Evolutionary conservation across 2,888 invertebrate species (phyloP).

Genomic region (Acleris cristana): DNA sequence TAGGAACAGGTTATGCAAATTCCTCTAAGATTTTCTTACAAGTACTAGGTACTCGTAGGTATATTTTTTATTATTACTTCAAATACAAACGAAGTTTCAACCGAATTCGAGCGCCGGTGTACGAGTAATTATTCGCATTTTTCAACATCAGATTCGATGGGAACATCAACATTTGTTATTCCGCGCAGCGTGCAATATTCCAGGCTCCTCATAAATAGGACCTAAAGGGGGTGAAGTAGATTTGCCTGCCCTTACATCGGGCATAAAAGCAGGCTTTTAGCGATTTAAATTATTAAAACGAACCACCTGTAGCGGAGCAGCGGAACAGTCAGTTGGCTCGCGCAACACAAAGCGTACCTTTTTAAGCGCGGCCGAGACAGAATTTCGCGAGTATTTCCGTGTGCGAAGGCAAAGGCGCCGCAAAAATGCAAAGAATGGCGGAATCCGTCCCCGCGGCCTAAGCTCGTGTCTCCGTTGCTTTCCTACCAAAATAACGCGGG

Average conservation of each 20-base stretch:
- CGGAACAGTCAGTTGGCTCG: slow-evolving; percentile 56
- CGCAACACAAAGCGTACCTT: slow-evolving; percentile 63
- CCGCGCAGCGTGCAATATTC: not conserved
- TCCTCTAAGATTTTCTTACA: too few species aligned
- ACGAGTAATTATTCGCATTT: too few species aligned
- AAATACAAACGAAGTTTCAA: too few species aligned
- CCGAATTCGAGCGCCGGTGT: too few species aligned
- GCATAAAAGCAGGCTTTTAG: slow-evolving; percentile 27
- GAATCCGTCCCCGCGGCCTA: slow-evolving; percentile 44
- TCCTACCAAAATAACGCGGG: slow-evolving; percentile 50
- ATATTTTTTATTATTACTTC: too few species aligned
- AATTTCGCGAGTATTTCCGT: slow-evolving; percentile 62
- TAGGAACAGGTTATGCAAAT: too few species aligned
- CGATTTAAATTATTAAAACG: slow-evolving; percentile 39
- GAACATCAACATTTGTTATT: not conserved
- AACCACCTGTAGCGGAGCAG: slow-evolving; percentile 63
- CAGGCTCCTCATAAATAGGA: not conserved
- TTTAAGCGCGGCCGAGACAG: slow-evolving; percentile 57
- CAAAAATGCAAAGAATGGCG: slow-evolving; percentile 65
- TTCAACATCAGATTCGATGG: too few species aligned
- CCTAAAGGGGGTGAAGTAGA: slow-evolving; percentile 6
- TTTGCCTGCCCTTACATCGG: slow-evolving; percentile 10
- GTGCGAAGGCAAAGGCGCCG: slow-evolving; percentile 60
- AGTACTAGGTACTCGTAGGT: too few species aligned
- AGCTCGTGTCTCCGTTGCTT: slow-evolving; percentile 44